phyloP scores from a whole-genome alignment of 2,888 invertebrate species.

The Heteropelma amictum region DNA sequence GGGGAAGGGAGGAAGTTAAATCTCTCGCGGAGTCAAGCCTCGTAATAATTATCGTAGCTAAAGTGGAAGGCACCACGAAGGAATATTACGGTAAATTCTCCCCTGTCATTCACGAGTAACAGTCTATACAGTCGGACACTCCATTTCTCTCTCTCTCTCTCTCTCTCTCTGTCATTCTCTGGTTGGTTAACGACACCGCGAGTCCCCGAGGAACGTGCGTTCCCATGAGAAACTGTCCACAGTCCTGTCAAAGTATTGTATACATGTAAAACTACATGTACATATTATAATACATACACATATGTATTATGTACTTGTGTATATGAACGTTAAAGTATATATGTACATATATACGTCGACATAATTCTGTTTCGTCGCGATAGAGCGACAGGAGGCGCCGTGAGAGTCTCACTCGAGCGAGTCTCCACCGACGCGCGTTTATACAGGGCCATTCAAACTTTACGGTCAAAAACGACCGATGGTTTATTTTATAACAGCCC shows the following conservation, averaged over 20 bases:
- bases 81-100: slow-evolving; percentile 42
- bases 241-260: slow-evolving; percentile 22
- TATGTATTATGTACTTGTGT: slow-evolving; percentile 37
- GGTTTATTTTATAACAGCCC: no score
- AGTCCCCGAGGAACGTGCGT: slow-evolving; percentile 47
- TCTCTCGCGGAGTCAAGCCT: not conserved
- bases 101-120: slow-evolving; percentile 33
- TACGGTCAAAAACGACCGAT: no score
- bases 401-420: slow-evolving; percentile 45
- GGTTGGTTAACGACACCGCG: slow-evolving; percentile 44
- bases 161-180: slow-evolving; percentile 4
- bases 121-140: slow-evolving; percentile 13
- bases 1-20: not conserved
- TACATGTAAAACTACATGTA: not conserved
- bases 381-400: slow-evolving; percentile 3
- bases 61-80: slow-evolving; percentile 1
- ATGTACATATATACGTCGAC: not conserved
- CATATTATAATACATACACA: not conserved
- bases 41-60: slow-evolving; percentile 29
- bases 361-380: not conserved
- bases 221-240: slow-evolving; percentile 47
- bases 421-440: slow-evolving; percentile 6
- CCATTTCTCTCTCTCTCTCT: no score
- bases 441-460: no score
- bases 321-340: not conserved